Conservation (phyloP, 2,888 invertebrate genomes). For the Notodonta ziczac region DNA sequence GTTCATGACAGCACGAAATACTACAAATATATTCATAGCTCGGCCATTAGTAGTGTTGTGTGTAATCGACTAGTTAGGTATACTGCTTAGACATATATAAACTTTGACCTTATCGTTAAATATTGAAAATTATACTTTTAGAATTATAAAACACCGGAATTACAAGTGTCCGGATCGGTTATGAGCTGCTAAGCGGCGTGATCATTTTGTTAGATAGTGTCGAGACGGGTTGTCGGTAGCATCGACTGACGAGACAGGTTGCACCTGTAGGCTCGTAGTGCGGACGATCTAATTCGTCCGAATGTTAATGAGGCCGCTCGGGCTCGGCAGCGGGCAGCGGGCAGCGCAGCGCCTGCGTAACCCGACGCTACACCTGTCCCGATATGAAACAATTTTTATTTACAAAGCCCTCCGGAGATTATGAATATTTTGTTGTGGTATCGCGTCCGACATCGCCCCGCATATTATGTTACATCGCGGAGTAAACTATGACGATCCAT, state of each 20-base stretch:
- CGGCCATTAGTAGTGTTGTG: constrained; percentile 29
- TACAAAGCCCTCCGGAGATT: constrained; percentile 76
- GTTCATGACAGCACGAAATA: constrained; percentile 47
- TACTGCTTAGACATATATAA: constrained; percentile 23
- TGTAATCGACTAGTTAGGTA: constrained; percentile 14
- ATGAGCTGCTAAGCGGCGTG: constrained; percentile 63
- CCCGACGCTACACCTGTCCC: constrained; percentile 79
- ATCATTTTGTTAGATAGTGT: constrained; percentile 70
- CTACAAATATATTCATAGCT: constrained; percentile 37
- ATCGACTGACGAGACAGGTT: constrained; percentile 63
- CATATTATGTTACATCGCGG: constrained; percentile 73
- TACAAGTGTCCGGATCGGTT: constrained; percentile 52
- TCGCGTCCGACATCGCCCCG: constrained; percentile 65
- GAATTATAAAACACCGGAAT: constrained; percentile 25
- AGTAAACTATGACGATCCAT: constrained; percentile 66
- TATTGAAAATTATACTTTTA: constrained; percentile 20
- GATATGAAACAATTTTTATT: constrained; percentile 78
- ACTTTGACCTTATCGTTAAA: constrained; percentile 32
- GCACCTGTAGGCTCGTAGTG: constrained; percentile 61
- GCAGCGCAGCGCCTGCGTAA: constrained; percentile 56
- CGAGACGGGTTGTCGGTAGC: constrained; percentile 55
- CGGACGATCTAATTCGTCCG: constrained; percentile 70
- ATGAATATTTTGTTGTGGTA: constrained; percentile 74
- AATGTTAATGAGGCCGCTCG: constrained; percentile 67
- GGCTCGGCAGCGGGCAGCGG: constrained; percentile 24